Evolutionary conservation across 2,797 vertebrate genomes (phyloP).

Genomic region (Sphaeramia orbicularis): DNA sequence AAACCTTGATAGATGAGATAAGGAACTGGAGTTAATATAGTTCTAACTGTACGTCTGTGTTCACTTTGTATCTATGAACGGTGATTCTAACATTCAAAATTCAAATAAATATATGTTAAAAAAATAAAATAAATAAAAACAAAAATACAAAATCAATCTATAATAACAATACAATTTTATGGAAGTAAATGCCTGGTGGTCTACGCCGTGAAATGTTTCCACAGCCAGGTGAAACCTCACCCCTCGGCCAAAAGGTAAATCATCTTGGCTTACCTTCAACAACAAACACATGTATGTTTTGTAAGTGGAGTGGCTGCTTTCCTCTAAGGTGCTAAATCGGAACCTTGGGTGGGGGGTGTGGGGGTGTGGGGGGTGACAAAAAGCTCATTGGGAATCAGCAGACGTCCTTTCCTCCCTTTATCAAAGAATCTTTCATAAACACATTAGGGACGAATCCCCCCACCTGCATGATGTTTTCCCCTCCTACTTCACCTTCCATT

Average conservation of each 20-base stretch:
- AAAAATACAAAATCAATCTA: too few relatives aligned
- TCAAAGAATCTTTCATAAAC: conserved; percentile 89
- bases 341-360: conserved; percentile 72
- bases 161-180: too few relatives aligned
- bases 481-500: conserved; percentile 88
- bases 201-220: too few relatives aligned
- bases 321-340: conserved; percentile 73
- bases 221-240: conserved; percentile 32
- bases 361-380: conserved; percentile 81
- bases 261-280: conserved; percentile 78
- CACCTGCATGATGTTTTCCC: conserved; percentile 93
- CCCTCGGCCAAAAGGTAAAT: conserved; percentile 63
- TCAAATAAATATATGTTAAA: too few relatives aligned
- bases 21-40: too few relatives aligned
- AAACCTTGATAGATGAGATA: too few relatives aligned
- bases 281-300: conserved; percentile 75
- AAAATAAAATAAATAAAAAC: too few relatives aligned
- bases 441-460: conserved; percentile 83
- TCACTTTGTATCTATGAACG: too few relatives aligned
- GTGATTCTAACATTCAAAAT: too few relatives aligned
- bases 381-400: conserved; percentile 84
- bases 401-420: conserved; percentile 71
- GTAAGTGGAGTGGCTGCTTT: conserved; percentile 62
- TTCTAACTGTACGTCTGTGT: too few relatives aligned
- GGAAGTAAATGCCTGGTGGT: too few relatives aligned